Percentiles rank a stretch among this genome's conserved stretches.
These are phyloP conservation scores for Leptocoma aspasia DNA, from an alignment of 2,113 vertebrate genomes.

Conservation along the genomic window DNA sequence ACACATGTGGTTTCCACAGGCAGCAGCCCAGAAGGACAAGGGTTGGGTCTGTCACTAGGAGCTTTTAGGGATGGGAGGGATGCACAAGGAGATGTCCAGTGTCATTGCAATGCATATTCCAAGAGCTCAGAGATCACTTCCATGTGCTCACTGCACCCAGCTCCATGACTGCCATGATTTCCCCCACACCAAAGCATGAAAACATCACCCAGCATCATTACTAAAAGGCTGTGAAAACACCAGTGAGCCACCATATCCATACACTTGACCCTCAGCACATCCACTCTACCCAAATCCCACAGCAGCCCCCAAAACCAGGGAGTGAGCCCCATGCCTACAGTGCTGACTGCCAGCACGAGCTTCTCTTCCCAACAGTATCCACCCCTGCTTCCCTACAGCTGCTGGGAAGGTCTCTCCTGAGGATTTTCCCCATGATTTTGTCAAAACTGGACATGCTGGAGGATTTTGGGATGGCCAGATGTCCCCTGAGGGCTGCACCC, in stretches of 20 bases:
- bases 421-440: background rate
- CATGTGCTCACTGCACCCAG: fast-evolving
- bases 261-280: background rate
- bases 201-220: fast-evolving
- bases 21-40: background rate
- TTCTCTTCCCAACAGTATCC: background rate
- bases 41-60: background rate
- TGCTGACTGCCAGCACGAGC: background rate
- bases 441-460: fast-evolving
- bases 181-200: background rate
- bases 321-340: fast-evolving
- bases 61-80: background rate
- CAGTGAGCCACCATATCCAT: fast-evolving
- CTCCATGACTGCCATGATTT: fast-evolving
- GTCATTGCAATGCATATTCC: fast-evolving
- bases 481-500: background rate
- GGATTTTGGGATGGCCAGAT: background rate
- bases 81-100: background rate
- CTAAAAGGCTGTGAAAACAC: background rate
- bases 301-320: fast-evolving
- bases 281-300: background rate
- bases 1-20: fast-evolving
- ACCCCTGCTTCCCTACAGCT: background rate
- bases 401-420: background rate
- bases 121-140: background rate